Evolutionary conservation across 2,797 vertebrate species (phyloP).

Genomic region (Caiman crocodilus): DNA sequence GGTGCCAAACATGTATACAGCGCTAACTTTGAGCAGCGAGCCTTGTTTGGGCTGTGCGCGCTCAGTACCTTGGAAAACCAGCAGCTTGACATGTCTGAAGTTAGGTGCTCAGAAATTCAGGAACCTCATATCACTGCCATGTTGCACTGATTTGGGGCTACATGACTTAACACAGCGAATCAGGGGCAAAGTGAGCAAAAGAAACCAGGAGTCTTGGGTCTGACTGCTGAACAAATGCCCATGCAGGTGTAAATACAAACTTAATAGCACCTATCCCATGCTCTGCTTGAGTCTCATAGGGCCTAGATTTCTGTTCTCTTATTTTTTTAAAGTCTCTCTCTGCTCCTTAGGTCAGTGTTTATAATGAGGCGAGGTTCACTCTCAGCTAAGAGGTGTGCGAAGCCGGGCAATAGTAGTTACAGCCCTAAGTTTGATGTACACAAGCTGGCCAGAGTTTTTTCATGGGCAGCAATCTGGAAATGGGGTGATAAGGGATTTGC

Average conservation of each 20-base stretch:
- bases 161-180: too few relatives aligned
- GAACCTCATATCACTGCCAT: too few relatives aligned
- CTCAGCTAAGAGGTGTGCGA: background rate
- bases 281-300: background rate
- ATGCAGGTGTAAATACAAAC: background rate
- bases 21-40: background rate
- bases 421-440: background rate
- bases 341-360: background rate
- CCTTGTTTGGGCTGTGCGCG: background rate
- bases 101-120: background rate
- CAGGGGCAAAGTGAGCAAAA: background rate
- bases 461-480: background rate
- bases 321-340: background rate
- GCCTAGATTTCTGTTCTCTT: background rate
- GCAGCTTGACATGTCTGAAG: background rate
- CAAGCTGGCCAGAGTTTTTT: background rate
- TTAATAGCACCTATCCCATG: too few relatives aligned
- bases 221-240: background rate
- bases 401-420: background rate
- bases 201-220: background rate
- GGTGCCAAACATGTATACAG: background rate
- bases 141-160: too few relatives aligned
- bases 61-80: background rate
- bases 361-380: background rate
- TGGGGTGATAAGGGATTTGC: background rate